Conservation (phyloP, 2,113 vertebrate species). For the Pedionomus torquatus region DNA sequence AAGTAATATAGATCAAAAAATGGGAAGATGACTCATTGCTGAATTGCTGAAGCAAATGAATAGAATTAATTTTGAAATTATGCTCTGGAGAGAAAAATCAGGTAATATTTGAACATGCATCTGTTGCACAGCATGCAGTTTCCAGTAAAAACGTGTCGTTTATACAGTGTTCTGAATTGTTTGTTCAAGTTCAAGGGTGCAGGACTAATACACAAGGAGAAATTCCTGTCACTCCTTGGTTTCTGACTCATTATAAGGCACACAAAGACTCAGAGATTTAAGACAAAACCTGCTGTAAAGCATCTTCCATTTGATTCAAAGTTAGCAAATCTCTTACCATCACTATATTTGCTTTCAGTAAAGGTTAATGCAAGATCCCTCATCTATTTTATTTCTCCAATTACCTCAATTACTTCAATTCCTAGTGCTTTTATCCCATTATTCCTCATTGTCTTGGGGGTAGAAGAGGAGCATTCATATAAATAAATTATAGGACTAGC, state of each 20-base stretch:
- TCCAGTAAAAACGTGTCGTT: not conserved
- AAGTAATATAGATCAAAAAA: not conserved
- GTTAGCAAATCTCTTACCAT: not conserved
- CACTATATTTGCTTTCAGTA: not conserved
- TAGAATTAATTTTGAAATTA: slow-evolving; percentile 42
- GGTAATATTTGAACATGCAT: not conserved
- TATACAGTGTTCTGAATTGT: not conserved
- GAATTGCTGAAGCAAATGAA: slow-evolving; percentile 2
- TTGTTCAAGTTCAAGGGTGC: slow-evolving; percentile 7
- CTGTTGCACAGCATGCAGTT: not conserved
- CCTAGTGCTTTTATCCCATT: not conserved
- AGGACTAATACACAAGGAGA: not conserved
- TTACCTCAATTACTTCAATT: not conserved
- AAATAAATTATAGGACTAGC: not conserved
- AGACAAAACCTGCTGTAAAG: not conserved
- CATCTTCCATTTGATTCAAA: not conserved
- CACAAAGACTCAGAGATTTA: not conserved
- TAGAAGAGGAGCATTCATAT: not conserved
- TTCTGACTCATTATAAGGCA: not conserved
- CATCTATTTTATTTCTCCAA: not conserved
- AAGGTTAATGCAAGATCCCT: not conserved
- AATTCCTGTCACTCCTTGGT: not conserved
- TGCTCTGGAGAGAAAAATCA: not conserved
- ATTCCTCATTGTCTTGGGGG: accelerated
- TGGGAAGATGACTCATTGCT: not conserved